phyloP scores from a whole-genome alignment of 2,113 vertebrate species.

The Lipotes vexillifer region DNA sequence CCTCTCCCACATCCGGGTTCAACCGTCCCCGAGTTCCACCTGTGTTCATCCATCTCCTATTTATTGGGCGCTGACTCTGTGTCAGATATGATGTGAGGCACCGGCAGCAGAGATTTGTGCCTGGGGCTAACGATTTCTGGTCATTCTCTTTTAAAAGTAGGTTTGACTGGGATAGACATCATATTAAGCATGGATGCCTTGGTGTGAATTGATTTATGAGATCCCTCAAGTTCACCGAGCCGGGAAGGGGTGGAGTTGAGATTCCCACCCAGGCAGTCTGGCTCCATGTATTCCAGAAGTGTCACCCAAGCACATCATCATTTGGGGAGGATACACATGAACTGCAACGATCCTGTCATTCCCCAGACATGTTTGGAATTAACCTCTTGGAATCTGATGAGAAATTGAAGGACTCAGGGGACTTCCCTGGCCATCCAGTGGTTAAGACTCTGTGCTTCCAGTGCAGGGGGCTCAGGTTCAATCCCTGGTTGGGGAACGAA shows the following conservation, averaged over 20 bases:
- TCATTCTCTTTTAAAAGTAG: neutral
- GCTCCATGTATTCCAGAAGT: fast-evolving
- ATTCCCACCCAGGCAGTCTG: neutral
- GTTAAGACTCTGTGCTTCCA: neutral
- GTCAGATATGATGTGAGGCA: neutral
- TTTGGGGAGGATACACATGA: neutral
- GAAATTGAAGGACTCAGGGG: neutral
- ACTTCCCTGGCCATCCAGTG: neutral
- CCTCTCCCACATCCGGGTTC: neutral
- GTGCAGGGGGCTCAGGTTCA: neutral
- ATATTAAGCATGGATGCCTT: neutral
- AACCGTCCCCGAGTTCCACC: fast-evolving
- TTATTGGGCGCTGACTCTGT: fast-evolving
- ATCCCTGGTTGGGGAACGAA: neutral
- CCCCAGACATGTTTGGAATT: neutral
- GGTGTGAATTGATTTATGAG: neutral
- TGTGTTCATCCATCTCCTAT: fast-evolving
- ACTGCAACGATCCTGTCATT: fast-evolving
- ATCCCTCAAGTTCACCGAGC: neutral
- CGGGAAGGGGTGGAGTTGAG: neutral
- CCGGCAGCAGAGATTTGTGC: neutral
- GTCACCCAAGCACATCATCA: fast-evolving
- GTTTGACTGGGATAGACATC: neutral
- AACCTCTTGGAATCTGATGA: neutral
- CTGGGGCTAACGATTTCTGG: neutral